A percentile compares a stretch with the other conserved stretches of the same genome.
These are phyloP conservation scores for Aspidapion aeneum DNA, from an alignment of 2,888 invertebrate genomes.

Conservation along the genomic window DNA sequence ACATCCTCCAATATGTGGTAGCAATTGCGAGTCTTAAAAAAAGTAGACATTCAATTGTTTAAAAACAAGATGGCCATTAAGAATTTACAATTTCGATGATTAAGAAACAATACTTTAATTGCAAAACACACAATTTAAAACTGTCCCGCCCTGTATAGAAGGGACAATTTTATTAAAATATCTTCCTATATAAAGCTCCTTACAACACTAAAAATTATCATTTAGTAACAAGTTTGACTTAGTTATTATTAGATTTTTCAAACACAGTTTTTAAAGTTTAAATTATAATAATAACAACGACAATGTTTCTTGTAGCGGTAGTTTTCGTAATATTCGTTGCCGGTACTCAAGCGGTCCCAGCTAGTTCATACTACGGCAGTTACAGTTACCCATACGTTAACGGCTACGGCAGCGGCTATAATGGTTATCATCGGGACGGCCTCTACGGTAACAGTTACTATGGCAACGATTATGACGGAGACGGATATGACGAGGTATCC, in stretches of 20 bases:
- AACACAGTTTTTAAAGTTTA: too few species aligned
- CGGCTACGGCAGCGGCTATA: slow-evolving; percentile 5
- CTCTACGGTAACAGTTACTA: background rate
- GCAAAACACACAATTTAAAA: too few species aligned
- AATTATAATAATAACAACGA: too few species aligned
- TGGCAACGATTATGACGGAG: slow-evolving; percentile 3
- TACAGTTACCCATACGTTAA: background rate
- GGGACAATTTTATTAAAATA: background rate
- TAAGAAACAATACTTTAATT: too few species aligned
- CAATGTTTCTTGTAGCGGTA: too few species aligned
- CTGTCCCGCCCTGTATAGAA: too few species aligned
- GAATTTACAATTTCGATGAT: too few species aligned
- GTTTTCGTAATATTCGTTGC: background rate
- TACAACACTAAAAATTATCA: background rate
- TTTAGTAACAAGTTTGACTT: background rate
- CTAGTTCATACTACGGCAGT: background rate
- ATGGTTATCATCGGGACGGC: slow-evolving; percentile 1
- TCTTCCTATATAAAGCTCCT: background rate
- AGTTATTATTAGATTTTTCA: too few species aligned
- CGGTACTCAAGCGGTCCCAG: background rate
- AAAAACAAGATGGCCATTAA: too few species aligned
- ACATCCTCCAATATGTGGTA: too few species aligned
- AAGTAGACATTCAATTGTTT: too few species aligned
- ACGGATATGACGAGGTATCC: background rate
- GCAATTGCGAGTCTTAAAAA: too few species aligned